Evolutionary conservation across 2,888 invertebrate genomes (phyloP), one percentile per base, ranked within the genome.

Genomic region (Caenorhabditis macrosperma): DNA sequence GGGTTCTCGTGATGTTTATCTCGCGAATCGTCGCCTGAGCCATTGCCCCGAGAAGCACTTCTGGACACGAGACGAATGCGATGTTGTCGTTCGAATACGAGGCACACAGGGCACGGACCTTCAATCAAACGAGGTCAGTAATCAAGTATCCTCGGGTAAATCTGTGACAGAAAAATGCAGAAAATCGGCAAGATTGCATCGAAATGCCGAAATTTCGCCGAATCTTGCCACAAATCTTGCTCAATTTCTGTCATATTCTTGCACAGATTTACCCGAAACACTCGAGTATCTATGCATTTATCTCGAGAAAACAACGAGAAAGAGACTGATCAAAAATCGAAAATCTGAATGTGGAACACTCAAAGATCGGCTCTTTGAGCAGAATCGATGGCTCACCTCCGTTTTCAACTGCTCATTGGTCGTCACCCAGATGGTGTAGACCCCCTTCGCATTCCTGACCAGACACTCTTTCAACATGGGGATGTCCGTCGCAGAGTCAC

Each of bases 11-110:
- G n/a, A 88, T 83, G 38, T 79, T 84, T 55, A 90, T 90, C 72
- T 91, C 90, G 22, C 90, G 84, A 24, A 90, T 89, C 5, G 90
- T 90, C 9, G 90, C 90, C 72, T 90, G 90, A 7, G 90, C 90
- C 90, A 90, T 90, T 1, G 89, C 90, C 3, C 90, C 90, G 6
- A 90, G 82, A 2, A 90, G 69, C 7, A 91, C 90, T 68, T 90
- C 90, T 2, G 90, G 90, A 33, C 89, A 88, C 6, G 88, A 86
- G 57, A 90, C 90, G 80, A 90, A 90, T 2, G 88, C 89, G 67
- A 86, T 82, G 63, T 90, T 87, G 22, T 64, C n/a, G 75, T 90
- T 90, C 54, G 74, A 69, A 77, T 84, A 86, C n/a, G 71, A 64
- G 15, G 79, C 77, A 61, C 90, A 90, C n/a, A 90, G 76, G 7